Evolutionary conservation across 2,888 invertebrate genomes (phyloP).

Genomic region (Idaea biselata): DNA sequence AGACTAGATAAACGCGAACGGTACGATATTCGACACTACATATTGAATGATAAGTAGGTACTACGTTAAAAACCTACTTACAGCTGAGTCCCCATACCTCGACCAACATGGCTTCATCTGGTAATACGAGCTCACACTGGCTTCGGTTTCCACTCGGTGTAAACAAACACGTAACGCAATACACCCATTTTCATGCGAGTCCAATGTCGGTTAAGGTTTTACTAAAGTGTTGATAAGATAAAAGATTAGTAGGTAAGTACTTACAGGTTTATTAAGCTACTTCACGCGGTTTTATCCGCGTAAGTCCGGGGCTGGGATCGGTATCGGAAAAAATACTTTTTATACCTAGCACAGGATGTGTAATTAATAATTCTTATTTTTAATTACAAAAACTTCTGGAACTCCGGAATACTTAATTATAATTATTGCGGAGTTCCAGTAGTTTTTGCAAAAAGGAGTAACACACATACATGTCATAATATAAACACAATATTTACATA

Average conservation of each 20-base stretch:
- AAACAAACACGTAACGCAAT: slow-evolving; percentile 13
- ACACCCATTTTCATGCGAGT: slow-evolving; percentile 11
- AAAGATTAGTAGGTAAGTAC: not conserved
- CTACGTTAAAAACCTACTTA: not conserved
- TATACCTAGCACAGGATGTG: too few species aligned
- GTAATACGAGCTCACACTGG: slow-evolving; percentile 11
- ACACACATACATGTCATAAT: too few species aligned
- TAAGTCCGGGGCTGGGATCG: not conserved
- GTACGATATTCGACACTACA: not conserved
- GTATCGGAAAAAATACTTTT: not conserved
- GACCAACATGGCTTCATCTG: slow-evolving; percentile 12
- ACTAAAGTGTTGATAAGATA: not conserved
- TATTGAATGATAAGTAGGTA: not conserved
- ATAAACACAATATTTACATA: too few species aligned
- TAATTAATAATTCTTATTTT: too few species aligned
- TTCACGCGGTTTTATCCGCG: not conserved
- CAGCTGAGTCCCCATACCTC: not conserved
- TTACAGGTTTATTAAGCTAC: not conserved
- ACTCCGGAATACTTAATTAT: too few species aligned
- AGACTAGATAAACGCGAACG: not conserved
- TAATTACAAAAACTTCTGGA: too few species aligned
- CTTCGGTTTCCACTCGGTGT: slow-evolving; percentile 7
- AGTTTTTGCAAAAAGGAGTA: too few species aligned
- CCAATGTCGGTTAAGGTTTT: slow-evolving; percentile 3
- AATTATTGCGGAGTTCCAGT: too few species aligned